Conservation (phyloP, 1,140 invertebrate genomes). For the Drosophila orena region DNA sequence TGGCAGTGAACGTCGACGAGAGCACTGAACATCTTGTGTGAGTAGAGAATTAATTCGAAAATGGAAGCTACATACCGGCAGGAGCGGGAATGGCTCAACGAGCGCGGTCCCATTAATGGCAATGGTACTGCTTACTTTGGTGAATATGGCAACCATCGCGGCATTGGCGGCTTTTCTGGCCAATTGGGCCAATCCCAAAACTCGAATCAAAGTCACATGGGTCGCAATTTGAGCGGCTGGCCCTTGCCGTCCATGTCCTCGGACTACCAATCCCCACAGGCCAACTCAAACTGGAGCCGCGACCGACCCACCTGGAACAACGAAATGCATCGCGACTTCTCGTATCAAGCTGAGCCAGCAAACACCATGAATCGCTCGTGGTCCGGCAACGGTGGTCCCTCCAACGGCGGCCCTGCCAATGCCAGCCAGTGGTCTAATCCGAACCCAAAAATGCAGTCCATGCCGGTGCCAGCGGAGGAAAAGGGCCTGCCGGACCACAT, state of each 20-base stretch:
- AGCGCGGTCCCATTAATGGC: background rate
- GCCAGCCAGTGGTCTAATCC: background rate
- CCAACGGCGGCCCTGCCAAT: background rate
- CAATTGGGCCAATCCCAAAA: background rate
- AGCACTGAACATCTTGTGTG: background rate
- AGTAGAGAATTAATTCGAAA: background rate
- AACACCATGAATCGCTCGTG: background rate
- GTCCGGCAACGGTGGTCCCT: background rate
- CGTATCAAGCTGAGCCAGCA: background rate
- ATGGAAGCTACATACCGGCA: background rate
- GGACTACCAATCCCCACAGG: conserved; percentile 2
- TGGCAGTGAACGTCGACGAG: background rate
- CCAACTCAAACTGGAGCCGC: background rate
- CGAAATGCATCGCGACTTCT: background rate
- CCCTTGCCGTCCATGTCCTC: background rate
- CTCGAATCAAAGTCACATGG: background rate
- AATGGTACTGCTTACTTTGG: background rate
- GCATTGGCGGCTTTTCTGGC: background rate
- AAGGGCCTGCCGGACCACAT: background rate
- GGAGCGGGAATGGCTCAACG: background rate
- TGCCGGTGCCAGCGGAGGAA: background rate
- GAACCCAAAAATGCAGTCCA: background rate
- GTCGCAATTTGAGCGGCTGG: background rate
- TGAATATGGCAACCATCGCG: background rate
- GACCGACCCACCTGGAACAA: background rate